Evolutionary conservation across 2,888 invertebrate species (phyloP).

Genomic region (Rhingia rostrata): DNA sequence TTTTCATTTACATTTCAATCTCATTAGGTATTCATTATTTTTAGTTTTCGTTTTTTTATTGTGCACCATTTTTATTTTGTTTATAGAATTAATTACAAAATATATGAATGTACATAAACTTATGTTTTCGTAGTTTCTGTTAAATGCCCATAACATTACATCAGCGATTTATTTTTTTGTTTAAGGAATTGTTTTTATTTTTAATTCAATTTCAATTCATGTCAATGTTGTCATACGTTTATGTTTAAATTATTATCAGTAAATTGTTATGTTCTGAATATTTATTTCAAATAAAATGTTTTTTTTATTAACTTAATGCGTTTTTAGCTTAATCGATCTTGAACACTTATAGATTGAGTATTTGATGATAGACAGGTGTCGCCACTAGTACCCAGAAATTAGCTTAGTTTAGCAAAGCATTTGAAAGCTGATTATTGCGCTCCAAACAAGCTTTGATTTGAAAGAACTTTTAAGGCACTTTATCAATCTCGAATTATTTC

Average conservation of each 20-base stretch:
- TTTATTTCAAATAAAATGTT: slow-evolving; percentile 65
- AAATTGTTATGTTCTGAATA: slow-evolving; percentile 63
- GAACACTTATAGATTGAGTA: no score
- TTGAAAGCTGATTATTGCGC: no score
- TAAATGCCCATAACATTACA: slow-evolving; percentile 20
- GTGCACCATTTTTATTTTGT: neutral
- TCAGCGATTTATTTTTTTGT: neutral
- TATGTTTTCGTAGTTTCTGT: slow-evolving; percentile 38
- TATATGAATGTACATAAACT: slow-evolving; percentile 40
- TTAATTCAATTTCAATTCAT: slow-evolving; percentile 32
- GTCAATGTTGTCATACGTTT: slow-evolving; percentile 46
- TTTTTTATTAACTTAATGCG: slow-evolving; percentile 5
- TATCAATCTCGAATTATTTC: no score
- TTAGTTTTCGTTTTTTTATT: neutral
- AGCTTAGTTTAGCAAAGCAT: no score
- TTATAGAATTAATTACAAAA: neutral
- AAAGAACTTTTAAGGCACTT: no score
- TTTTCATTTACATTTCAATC: neutral
- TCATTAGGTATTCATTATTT: neutral
- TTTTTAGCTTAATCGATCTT: neutral
- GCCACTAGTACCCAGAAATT: no score
- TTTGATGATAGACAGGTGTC: no score
- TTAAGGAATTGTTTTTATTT: slow-evolving; percentile 24
- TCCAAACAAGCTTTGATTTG: no score
- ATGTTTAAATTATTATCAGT: slow-evolving; percentile 60